These are phyloP conservation scores for Tetragnatha montana DNA, from an alignment of 2,888 invertebrate species.

Conservation along the genomic window DNA sequence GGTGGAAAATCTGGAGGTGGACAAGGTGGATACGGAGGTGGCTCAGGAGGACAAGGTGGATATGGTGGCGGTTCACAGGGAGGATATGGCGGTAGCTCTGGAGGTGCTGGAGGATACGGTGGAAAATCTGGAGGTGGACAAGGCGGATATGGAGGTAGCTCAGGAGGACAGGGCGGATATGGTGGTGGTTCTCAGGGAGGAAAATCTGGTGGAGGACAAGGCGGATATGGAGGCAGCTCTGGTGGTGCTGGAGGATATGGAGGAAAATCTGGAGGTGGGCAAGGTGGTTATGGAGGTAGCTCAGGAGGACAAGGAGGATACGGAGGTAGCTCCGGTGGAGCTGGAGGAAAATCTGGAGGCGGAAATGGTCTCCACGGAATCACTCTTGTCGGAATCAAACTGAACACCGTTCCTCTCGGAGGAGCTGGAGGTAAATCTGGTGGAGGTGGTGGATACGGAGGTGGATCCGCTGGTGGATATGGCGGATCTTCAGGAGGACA, in stretches of 20 bases:
- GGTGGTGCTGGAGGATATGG: conserved; percentile 42
- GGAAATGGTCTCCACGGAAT: conserved; percentile 62
- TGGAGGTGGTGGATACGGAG: conserved; percentile 47
- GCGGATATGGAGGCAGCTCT: conserved; percentile 42
- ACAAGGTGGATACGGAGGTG: background rate
- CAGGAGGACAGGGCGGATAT: conserved; percentile 53
- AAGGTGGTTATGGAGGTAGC: conserved; percentile 51
- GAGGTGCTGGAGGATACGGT: conserved; percentile 79
- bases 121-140: conserved; percentile 49
- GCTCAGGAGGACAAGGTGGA: background rate
- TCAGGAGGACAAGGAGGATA: conserved; percentile 33
- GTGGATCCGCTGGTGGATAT: conserved; percentile 13
- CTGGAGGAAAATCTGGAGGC: conserved; percentile 34
- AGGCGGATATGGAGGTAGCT: conserved; percentile 33
- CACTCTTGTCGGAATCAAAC: conserved; percentile 64
- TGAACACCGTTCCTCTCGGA: conserved; percentile 64
- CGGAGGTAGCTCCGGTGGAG: conserved; percentile 28
- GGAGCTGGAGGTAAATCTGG: conserved; percentile 35
- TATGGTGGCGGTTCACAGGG: background rate
- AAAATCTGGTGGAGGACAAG: conserved; percentile 45
- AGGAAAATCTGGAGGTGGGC: conserved; percentile 42
- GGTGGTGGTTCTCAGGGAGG: conserved; percentile 42
- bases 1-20: conserved; percentile 17
- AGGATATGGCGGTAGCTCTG: conserved; percentile 79
- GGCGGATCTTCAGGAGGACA: conserved; percentile 54